Evolutionary conservation across 2,113 vertebrate genomes (phyloP), one percentile per base, ranked within the genome.

Genomic region (Artemisiospiza belli): DNA sequence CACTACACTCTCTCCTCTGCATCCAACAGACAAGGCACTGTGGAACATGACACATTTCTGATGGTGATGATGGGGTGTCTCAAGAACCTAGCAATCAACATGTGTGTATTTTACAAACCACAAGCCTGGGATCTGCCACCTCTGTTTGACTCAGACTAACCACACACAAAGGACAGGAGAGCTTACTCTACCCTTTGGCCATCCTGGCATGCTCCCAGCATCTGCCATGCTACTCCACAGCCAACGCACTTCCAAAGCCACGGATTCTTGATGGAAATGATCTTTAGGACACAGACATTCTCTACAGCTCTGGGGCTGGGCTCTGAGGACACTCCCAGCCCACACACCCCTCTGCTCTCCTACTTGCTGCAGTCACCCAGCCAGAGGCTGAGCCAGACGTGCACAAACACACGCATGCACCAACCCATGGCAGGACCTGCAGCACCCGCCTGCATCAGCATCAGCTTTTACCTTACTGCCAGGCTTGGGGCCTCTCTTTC

Each of bases 401-500:
- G 95, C 87, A 70, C 90, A 63, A 86, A 44, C 91, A 92, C 91
- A 91, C 78, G 80, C 92, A 91, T 88, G 95, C 92, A 90, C 64
- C 83, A 69, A 47, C 94, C 89, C 89, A 17, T 61, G 90, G 90
- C 93, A 92, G 87, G 57, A 89, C 79, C 37, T 91, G 83, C 96
- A 94, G 93, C 96, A 63, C 92, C 85, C 89, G 92, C 96, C 96
- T 96, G 94, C 89, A 33, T 93, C 95, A 94, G 95, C 95, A 92
- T 93, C 94, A 97, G 96, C 95, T 93, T 97, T 97, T 98, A 99
- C 99, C 99, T 99, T 99, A 96, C 98, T 99, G 96, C 99, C 99
- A 75, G 99, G 99, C 97, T 99, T 99, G 86, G 99, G 99, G 64
- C 99, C 99, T 94, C 99, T 98, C 97, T 99, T 99, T 97, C 99